Conservation (phyloP, 2,113 vertebrate species). For the Cebidichthys violaceus region DNA sequence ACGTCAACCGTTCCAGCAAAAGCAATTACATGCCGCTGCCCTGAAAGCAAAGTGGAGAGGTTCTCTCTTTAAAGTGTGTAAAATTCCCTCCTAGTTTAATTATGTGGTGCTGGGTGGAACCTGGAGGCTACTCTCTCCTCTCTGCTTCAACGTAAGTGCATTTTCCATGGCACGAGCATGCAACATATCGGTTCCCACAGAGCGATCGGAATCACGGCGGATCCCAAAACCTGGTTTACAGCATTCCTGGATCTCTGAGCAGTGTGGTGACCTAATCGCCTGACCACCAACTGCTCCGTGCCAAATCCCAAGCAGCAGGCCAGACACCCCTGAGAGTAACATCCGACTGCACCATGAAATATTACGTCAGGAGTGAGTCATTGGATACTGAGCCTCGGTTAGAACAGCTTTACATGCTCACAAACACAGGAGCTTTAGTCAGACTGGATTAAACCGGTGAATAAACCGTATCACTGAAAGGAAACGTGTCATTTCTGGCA, state of each 20-base stretch:
- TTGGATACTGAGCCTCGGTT: slow-evolving; percentile 45
- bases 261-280: slow-evolving; percentile 79
- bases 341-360: slow-evolving; percentile 75
- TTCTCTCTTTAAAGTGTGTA: slow-evolving; percentile 76
- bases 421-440: slow-evolving; percentile 60
- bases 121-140: slow-evolving; percentile 50
- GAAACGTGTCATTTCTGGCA: slow-evolving; percentile 45
- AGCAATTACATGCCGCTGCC: slow-evolving; percentile 79
- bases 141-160: slow-evolving; percentile 55
- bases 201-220: slow-evolving; percentile 64
- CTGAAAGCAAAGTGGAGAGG: slow-evolving; percentile 72
- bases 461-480: slow-evolving; percentile 38
- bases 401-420: slow-evolving; percentile 53
- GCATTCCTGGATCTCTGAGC: slow-evolving; percentile 70
- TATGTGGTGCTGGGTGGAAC: slow-evolving; percentile 78
- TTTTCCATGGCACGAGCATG: slow-evolving; percentile 71
- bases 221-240: slow-evolving; percentile 67
- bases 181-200: slow-evolving; percentile 70
- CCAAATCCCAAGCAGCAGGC: slow-evolving; percentile 72
- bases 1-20: slow-evolving; percentile 71
- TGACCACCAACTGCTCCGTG: slow-evolving; percentile 73
- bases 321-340: slow-evolving; percentile 69
- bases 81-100: slow-evolving; percentile 80
- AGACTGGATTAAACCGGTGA: slow-evolving; percentile 58
- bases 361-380: slow-evolving; percentile 78